Evolutionary conservation across 2,888 invertebrate genomes (phyloP).

Genomic region (Leucozona laternaria): DNA sequence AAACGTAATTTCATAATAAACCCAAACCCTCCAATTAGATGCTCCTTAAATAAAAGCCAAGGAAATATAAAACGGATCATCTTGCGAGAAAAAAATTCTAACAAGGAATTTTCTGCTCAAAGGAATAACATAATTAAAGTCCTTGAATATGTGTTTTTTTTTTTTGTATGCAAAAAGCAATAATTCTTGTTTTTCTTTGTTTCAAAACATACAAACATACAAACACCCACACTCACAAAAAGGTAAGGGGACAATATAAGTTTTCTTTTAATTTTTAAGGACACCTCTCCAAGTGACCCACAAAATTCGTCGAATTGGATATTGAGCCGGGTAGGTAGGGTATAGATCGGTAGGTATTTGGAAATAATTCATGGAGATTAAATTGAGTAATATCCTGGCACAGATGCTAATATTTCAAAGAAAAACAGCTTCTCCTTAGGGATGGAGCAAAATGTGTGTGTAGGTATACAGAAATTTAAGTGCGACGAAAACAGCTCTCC

Average conservation of each 20-base stretch:
- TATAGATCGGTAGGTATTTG: not conserved
- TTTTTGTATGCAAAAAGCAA: constrained; percentile 7
- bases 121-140: not conserved
- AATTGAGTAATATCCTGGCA: constrained; percentile 35
- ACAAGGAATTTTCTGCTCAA: not conserved
- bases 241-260: not conserved
- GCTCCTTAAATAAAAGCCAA: not conserved
- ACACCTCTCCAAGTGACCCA: constrained; percentile 28
- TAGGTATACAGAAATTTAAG: not conserved
- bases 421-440: not conserved
- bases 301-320: constrained; percentile 13
- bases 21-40: not conserved
- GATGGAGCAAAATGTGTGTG: not conserved
- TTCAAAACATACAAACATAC: constrained; percentile 7
- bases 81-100: not conserved
- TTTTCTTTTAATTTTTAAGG: not conserved
- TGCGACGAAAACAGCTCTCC: not conserved
- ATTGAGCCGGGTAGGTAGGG: not conserved
- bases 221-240: not conserved
- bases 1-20: constrained; percentile 22
- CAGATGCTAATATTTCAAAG: not conserved
- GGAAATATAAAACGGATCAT: constrained; percentile 14
- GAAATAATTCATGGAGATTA: constrained; percentile 9
- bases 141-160: constrained; percentile 9
- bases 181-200: constrained; percentile 28